Evolutionary conservation across 1,140 invertebrate genomes (phyloP), one percentile per base, ranked within the genome.

Genomic region (Rhopalosiphum maidis): DNA sequence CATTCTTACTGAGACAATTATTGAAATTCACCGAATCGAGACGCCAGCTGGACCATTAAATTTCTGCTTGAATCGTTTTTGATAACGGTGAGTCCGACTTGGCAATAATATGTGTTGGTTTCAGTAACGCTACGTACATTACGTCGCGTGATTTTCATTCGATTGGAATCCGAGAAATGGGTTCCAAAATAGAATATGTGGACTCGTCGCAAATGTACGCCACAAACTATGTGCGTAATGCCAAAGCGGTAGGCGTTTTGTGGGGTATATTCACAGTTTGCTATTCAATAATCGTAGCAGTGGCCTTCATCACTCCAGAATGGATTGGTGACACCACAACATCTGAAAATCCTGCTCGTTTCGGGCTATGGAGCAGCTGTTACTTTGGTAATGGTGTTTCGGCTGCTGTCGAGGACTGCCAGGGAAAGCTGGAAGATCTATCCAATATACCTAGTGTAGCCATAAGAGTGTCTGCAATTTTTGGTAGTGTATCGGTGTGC

Each of bases 231-330:
- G 97, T 99, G 83, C 96, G 98, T 94, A 99, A 99, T 96, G 98
- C 98, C 87, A 98, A 99, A 96, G 98, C 99, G 77, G 98, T 99
- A 93, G 98, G 98, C 82, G 98, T 99, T 35, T 96, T 99, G 86
- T 99, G 99, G 99, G 98, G 97, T 41, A 98, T 99, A 94, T 99
- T 99, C 95, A 98, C 98, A 91, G 98, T 99, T 94, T 99, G 99
- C 95, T 99, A 98, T 95, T 98, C 98, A 90, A 99, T 99, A 94
- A 99, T 99, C 94, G 97, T 97, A 93, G 97, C 99, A 93, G 98
- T 99, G 35, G 97, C 98, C 0, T 99, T 99, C 95, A 97, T 99
- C 35, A 99, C 99, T 92, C 98, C 99, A 18, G 98, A 99, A 95
- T 99, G 99, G 98, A 97, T 97, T 94, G 99, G 96, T 1, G 94